Evolutionary conservation across 2,888 invertebrate species (phyloP).

Genomic region (Amorpha juglandis): DNA sequence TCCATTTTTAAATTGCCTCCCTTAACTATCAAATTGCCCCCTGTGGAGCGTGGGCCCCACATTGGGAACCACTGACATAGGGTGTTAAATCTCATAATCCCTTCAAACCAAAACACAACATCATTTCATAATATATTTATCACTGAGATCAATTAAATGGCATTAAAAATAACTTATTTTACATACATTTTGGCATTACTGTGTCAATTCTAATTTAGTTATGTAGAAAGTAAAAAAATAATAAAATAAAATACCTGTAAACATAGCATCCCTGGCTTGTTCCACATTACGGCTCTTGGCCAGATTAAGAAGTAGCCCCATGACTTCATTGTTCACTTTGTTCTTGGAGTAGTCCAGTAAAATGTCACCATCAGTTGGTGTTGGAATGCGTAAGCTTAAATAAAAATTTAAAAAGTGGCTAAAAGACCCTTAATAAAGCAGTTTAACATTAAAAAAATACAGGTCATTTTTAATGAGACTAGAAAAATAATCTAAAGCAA

Average conservation of each 20-base stretch:
- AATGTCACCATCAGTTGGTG: constrained; percentile 94
- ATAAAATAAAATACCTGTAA: constrained; percentile 64
- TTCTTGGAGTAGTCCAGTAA: constrained; percentile 99
- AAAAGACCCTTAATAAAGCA: background rate
- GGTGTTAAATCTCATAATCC: too few species aligned
- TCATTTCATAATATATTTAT: too few species aligned
- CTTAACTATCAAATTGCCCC: too few species aligned
- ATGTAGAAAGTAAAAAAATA: background rate
- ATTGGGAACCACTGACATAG: too few species aligned
- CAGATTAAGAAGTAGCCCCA: constrained; percentile 90
- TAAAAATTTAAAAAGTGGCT: constrained; percentile 17
- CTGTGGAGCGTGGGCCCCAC: too few species aligned
- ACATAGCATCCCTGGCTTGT: constrained; percentile 95
- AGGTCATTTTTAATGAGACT: background rate
- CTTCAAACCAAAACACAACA: too few species aligned
- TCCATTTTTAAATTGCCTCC: too few species aligned
- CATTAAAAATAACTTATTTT: too few species aligned
- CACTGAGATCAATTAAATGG: too few species aligned
- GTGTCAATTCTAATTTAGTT: too few species aligned
- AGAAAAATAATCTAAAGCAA: too few species aligned
- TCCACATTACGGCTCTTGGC: constrained; percentile 93
- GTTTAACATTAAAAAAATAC: background rate
- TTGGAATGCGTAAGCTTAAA: constrained; percentile 88
- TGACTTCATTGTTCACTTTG: constrained; percentile 90
- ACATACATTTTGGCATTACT: background rate